Conservation (phyloP, 2,888 invertebrate genomes). For the Sarcophaga subvicina region DNA sequence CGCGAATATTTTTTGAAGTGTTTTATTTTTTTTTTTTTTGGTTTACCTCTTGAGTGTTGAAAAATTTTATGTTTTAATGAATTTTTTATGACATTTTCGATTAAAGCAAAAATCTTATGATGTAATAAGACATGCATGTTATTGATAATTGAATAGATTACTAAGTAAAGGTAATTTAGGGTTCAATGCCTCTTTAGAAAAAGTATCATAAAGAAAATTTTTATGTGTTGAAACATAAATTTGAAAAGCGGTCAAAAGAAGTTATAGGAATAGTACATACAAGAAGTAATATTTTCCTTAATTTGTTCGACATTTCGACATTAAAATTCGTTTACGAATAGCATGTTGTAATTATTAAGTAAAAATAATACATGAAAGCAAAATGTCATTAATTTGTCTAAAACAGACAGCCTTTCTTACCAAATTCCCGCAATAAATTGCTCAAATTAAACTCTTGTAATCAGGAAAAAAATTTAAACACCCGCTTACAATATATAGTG, state of each 20-base stretch:
- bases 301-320: too few species aligned
- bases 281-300: neutral
- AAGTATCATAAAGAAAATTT: too few species aligned
- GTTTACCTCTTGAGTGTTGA: slow-evolving; percentile 48
- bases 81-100: slow-evolving; percentile 37
- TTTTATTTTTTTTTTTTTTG: slow-evolving; percentile 3
- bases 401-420: neutral
- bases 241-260: too few species aligned
- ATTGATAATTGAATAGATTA: neutral
- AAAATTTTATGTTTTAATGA: slow-evolving; percentile 48
- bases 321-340: too few species aligned
- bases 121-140: slow-evolving; percentile 8
- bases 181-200: neutral
- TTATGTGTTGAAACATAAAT: too few species aligned
- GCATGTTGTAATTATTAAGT: too few species aligned
- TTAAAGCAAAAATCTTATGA: slow-evolving; percentile 10
- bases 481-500: neutral
- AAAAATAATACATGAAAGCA: neutral
- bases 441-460: neutral
- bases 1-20: slow-evolving; percentile 23
- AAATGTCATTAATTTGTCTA: neutral
- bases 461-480: neutral
- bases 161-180: slow-evolving; percentile 5
- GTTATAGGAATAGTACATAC: neutral
- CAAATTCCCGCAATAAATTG: neutral